These are phyloP conservation scores for Gnathonemus longibarbis DNA, from an alignment of 2,113 vertebrate species.

Conservation along the genomic window DNA sequence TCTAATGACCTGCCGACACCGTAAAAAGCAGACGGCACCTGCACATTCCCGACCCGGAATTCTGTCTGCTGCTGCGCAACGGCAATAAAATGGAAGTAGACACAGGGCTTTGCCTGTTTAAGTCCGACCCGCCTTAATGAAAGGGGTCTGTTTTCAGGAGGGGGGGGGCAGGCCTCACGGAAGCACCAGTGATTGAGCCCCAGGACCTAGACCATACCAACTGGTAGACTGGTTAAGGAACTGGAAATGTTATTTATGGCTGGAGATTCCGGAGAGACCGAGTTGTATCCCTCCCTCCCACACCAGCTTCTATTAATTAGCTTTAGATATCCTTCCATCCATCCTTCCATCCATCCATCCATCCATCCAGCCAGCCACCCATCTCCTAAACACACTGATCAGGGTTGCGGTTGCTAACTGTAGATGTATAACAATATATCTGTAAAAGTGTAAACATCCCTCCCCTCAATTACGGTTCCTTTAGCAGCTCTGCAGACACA, in stretches of 20 bases:
- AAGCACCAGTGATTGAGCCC: background rate
- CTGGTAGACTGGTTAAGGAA: background rate
- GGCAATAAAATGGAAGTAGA: conserved; percentile 59
- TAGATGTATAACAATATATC: background rate
- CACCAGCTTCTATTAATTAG: background rate
- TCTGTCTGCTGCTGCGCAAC: conserved; percentile 38
- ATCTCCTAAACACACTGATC: background rate
- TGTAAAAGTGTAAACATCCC: background rate
- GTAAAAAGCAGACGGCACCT: conserved; percentile 79
- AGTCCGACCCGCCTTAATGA: conserved; percentile 47
- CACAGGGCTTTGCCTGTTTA: conserved; percentile 55
- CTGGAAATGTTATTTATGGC: background rate
- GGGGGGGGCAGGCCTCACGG: conserved; percentile 19
- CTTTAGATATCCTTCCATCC: background rate
- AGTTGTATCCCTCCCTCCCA: background rate
- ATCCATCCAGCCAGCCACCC: background rate
- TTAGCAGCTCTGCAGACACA: background rate
- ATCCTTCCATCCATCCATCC: background rate
- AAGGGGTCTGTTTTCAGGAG: conserved; percentile 49
- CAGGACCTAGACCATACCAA: background rate
- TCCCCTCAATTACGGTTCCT: background rate
- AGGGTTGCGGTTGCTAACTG: background rate
- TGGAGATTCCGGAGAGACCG: background rate
- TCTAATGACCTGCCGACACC: conserved; percentile 74
- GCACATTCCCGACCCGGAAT: conserved; percentile 52